Evolutionary conservation across 2,888 invertebrate species (phyloP).

Genomic region (Drosophila nr. perissopoda): DNA sequence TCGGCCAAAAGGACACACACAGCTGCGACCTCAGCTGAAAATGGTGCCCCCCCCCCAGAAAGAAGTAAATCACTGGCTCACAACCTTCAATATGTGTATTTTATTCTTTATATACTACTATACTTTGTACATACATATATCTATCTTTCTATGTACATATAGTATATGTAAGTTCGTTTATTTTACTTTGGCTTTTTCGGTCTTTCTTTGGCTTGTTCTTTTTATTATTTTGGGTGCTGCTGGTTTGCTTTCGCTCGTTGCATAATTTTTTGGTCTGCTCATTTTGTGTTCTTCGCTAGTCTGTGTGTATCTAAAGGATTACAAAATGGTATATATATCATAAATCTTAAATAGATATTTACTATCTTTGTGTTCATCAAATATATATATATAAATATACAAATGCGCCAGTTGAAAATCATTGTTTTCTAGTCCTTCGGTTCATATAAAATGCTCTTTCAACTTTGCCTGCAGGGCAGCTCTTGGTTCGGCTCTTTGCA

Average conservation of each 20-base stretch:
- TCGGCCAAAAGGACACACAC: constrained; percentile 11
- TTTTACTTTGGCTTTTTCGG: constrained; percentile 22
- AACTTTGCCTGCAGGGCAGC: constrained; percentile 8
- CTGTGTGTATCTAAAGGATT: constrained; percentile 4
- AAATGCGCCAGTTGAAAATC: neutral
- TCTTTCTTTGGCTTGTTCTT: constrained; percentile 13
- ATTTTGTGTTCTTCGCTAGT: constrained; percentile 9
- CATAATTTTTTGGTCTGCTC: constrained; percentile 46
- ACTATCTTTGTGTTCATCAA: neutral
- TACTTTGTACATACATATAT: neutral
- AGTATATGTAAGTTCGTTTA: constrained; percentile 1
- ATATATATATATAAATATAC: neutral
- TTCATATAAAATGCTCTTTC: neutral
- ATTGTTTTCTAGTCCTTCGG: neutral
- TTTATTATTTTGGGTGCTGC: constrained; percentile 17
- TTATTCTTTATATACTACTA: constrained; percentile 19
- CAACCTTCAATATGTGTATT: constrained; percentile 36
- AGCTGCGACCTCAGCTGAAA: constrained; percentile 36
- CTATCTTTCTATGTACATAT: constrained; percentile 3
- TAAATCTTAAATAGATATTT: neutral
- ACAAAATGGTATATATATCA: constrained; percentile 5
- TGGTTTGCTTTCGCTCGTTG: constrained; percentile 25
- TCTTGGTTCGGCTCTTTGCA: constrained; percentile 2
- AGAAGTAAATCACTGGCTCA: constrained; percentile 35
- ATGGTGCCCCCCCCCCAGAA: neutral